Evolutionary conservation across 1,140 invertebrate species (phyloP).

Genomic region (Drosophila neocordata): DNA sequence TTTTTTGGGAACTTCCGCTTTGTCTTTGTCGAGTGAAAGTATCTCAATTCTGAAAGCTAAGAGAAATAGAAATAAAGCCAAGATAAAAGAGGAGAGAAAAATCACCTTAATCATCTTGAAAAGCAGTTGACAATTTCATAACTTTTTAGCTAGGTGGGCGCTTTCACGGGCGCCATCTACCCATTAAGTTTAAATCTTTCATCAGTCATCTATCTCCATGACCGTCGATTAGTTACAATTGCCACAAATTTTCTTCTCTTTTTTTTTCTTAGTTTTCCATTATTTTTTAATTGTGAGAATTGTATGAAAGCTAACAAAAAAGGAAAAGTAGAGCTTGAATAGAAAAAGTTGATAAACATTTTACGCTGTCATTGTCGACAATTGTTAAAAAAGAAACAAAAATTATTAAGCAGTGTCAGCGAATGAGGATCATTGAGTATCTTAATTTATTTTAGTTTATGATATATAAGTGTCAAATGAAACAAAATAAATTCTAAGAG

Average conservation of each 20-base stretch:
- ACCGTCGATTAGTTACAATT: slow-evolving; percentile 78
- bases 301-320: slow-evolving; percentile 62
- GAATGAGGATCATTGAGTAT: neutral
- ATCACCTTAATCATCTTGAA: slow-evolving; percentile 72
- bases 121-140: slow-evolving; percentile 78
- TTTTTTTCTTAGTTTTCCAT: slow-evolving; percentile 53
- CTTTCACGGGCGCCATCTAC: slow-evolving; percentile 67
- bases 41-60: slow-evolving; percentile 23
- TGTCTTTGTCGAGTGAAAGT: slow-evolving; percentile 32
- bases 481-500: no score
- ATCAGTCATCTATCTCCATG: slow-evolving; percentile 18
- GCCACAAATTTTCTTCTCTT: slow-evolving; percentile 68
- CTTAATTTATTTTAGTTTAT: no score
- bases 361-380: slow-evolving; percentile 73
- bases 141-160: slow-evolving; percentile 67
- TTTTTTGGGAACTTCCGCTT: slow-evolving; percentile 20
- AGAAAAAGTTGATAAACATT: slow-evolving; percentile 45
- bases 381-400: slow-evolving; percentile 55
- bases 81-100: slow-evolving; percentile 29
- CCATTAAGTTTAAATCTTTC: slow-evolving; percentile 17
- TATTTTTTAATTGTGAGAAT: slow-evolving; percentile 75
- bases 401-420: slow-evolving; percentile 49
- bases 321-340: slow-evolving; percentile 38
- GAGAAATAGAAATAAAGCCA: slow-evolving; percentile 17
- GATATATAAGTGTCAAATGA: no score